These are phyloP conservation scores for Glaucidium brasilianum DNA, from an alignment of 2,113 vertebrate species.

Conservation along the genomic window DNA sequence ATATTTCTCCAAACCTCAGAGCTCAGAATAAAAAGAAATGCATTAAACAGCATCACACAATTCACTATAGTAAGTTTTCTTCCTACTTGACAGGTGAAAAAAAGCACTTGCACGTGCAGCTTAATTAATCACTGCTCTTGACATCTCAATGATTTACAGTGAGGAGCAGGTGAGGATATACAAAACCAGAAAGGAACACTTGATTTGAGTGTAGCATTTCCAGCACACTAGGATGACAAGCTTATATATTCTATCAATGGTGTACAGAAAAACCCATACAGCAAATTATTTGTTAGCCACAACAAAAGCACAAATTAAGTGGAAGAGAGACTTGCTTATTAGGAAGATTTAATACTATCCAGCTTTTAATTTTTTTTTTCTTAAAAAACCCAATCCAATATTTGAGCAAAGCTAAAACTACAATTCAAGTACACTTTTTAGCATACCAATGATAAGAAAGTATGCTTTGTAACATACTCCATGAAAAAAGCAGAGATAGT, in stretches of 20 bases:
- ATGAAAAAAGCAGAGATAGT: not conserved
- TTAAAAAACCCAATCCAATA: not conserved
- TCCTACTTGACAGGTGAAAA: slow-evolving; percentile 87
- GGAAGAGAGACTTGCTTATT: slow-evolving; percentile 53
- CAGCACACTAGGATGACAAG: slow-evolving; percentile 81
- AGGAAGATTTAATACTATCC: slow-evolving; percentile 57
- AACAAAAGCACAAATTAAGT: slow-evolving; percentile 68
- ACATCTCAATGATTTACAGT: slow-evolving; percentile 90
- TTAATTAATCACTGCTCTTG: slow-evolving; percentile 90
- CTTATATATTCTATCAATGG: slow-evolving; percentile 82
- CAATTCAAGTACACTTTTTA: not conserved
- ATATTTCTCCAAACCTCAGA: slow-evolving; percentile 57
- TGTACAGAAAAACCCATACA: slow-evolving; percentile 52
- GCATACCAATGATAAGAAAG: not conserved
- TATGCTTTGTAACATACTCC: not conserved
- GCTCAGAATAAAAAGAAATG: slow-evolving; percentile 48
- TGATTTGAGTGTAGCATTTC: slow-evolving; percentile 74
- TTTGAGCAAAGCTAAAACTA: not conserved
- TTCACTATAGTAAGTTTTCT: slow-evolving; percentile 69
- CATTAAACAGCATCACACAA: slow-evolving; percentile 62
- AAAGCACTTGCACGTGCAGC: slow-evolving; percentile 88
- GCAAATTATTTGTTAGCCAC: slow-evolving; percentile 62
- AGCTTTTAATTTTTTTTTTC: not conserved
- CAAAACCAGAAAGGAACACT: slow-evolving; percentile 82
- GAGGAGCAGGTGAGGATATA: slow-evolving; percentile 95